Conservation (phyloP, 2,113 vertebrate genomes). For the Elanoides forficatus region DNA sequence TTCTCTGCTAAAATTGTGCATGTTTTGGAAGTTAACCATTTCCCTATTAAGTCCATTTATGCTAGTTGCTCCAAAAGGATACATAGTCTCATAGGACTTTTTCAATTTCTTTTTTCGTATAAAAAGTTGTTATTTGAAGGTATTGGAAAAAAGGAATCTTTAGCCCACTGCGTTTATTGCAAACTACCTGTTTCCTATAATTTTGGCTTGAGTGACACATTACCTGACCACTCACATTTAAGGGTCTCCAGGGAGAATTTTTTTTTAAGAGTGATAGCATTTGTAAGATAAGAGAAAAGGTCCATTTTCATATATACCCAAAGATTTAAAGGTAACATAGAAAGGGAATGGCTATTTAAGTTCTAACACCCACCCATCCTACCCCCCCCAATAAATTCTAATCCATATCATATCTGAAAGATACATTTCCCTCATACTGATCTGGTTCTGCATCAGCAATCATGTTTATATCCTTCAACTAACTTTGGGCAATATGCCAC, state of each 20-base stretch:
- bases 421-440: background rate
- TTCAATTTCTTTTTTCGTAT: background rate
- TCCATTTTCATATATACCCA: background rate
- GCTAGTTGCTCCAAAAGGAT: background rate
- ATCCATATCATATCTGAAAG: background rate
- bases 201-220: background rate
- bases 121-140: background rate
- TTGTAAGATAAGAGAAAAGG: background rate
- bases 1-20: background rate
- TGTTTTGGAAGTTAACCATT: background rate
- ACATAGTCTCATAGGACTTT: background rate
- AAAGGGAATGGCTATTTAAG: background rate
- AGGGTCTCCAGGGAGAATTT: background rate
- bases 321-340: background rate
- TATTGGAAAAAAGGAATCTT: background rate
- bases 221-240: background rate
- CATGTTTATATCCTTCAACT: background rate
- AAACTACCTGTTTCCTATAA: background rate
- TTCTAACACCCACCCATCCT: background rate
- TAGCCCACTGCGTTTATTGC: background rate
- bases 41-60: background rate
- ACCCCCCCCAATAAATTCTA: background rate
- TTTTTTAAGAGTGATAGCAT: background rate
- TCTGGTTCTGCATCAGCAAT: background rate
- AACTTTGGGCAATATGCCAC: background rate